These are phyloP conservation scores for Aldabrachelys gigantea DNA, from an alignment of 2,113 vertebrate species.

Conservation along the genomic window DNA sequence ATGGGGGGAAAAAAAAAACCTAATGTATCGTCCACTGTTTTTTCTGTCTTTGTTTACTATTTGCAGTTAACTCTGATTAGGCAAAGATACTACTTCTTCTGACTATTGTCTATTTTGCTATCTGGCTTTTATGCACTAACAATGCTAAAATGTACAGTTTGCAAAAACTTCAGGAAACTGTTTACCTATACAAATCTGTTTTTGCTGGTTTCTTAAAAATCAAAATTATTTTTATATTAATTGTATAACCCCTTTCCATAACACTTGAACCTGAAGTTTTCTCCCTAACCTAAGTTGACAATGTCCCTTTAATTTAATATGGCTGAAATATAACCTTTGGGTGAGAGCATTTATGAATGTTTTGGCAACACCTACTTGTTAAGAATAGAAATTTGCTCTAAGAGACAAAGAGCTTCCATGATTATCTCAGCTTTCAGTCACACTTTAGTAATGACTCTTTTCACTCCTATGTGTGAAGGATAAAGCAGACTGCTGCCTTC, in stretches of 20 bases:
- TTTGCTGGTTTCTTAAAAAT: background rate
- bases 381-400: constrained; percentile 2
- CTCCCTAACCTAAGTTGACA: background rate
- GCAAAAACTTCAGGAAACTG: background rate
- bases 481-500: constrained; percentile 14
- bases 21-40: background rate
- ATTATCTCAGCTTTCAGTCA: constrained; percentile 34
- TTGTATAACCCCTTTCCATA: background rate
- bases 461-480: background rate
- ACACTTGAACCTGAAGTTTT: background rate
- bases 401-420: constrained; percentile 9
- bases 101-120: background rate
- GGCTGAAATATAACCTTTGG: background rate
- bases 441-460: constrained; percentile 37
- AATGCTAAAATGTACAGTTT: background rate
- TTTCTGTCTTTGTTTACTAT: background rate
- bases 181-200: background rate
- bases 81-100: background rate
- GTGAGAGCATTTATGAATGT: background rate
- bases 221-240: background rate
- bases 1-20: background rate
- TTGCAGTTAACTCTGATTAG: background rate
- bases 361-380: background rate
- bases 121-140: background rate
- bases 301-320: background rate